These are phyloP conservation scores for Anseranas semipalmata DNA, from an alignment of 2,113 vertebrate genomes.

Conservation along the genomic window DNA sequence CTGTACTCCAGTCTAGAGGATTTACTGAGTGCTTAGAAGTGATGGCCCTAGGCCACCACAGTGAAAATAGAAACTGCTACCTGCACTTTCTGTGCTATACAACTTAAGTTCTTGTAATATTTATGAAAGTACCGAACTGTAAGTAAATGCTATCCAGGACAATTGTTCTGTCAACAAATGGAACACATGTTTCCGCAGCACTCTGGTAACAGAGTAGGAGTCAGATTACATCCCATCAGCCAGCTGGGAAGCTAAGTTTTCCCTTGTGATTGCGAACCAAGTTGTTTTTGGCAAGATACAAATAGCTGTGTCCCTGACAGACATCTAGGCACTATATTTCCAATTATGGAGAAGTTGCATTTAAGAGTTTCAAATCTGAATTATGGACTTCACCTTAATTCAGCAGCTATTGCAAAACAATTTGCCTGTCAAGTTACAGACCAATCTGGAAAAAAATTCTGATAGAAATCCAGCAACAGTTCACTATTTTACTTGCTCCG, in stretches of 20 bases:
- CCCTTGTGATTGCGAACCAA: conserved; percentile 14
- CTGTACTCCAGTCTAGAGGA: background rate
- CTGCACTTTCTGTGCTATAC: background rate
- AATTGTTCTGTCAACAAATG: conserved; percentile 33
- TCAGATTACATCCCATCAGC: conserved; percentile 23
- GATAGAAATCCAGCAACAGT: background rate
- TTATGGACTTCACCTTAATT: conserved; percentile 18
- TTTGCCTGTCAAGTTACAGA: background rate
- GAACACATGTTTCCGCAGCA: conserved; percentile 27
- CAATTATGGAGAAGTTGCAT: conserved; percentile 48
- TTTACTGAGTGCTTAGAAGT: background rate
- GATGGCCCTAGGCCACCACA: background rate
- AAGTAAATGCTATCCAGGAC: conserved; percentile 9
- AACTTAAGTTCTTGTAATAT: background rate
- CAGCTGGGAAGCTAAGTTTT: conserved; percentile 37
- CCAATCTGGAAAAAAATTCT: background rate
- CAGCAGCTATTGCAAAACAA: background rate
- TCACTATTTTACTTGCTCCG: background rate
- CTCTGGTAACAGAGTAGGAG: background rate
- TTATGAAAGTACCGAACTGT: background rate
- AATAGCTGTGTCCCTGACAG: conserved; percentile 23
- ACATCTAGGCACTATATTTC: conserved; percentile 28
- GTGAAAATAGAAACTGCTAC: conserved; percentile 22
- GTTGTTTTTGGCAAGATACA: conserved; percentile 60
- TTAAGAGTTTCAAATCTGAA: conserved; percentile 3